These are phyloP conservation scores for Chrysotoxum bicinctum DNA, from an alignment of 2,888 invertebrate genomes.

Conservation along the genomic window DNA sequence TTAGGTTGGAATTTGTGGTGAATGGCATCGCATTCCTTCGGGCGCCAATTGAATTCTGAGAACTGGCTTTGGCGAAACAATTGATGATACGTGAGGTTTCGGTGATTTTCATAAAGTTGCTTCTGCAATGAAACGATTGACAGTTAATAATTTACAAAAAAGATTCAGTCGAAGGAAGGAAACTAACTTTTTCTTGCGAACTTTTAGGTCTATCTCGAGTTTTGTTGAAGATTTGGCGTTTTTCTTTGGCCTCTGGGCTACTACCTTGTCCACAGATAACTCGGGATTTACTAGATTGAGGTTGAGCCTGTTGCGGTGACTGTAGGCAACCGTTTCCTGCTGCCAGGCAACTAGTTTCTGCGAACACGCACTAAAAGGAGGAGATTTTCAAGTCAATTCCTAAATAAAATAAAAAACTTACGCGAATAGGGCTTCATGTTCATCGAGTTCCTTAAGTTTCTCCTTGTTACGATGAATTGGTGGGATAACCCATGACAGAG, in stretches of 20 bases:
- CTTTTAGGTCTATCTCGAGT: conserved; percentile 31
- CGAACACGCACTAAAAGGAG: conserved; percentile 84
- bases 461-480: conserved; percentile 81
- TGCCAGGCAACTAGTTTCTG: conserved; percentile 84
- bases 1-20: conserved; percentile 36
- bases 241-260: conserved; percentile 32
- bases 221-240: conserved; percentile 28
- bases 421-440: conserved; percentile 85
- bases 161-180: neutral
- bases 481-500: conserved; percentile 87
- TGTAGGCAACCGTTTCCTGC: conserved; percentile 63
- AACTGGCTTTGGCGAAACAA: conserved; percentile 74
- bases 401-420: conserved; percentile 74
- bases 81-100: conserved; percentile 77
- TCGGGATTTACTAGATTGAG: conserved; percentile 33
- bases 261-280: conserved; percentile 11
- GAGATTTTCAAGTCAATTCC: neutral
- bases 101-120: conserved; percentile 76
- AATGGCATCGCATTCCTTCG: conserved; percentile 74
- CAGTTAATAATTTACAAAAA: neutral
- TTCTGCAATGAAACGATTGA: conserved; percentile 63
- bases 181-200: conserved; percentile 54
- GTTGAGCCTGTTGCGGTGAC: conserved; percentile 11
- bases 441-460: conserved; percentile 79
- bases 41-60: conserved; percentile 1